Base-by-base conservation (phyloP, 2,888 invertebrate species). In the Ferrisia virgata region DNA sequence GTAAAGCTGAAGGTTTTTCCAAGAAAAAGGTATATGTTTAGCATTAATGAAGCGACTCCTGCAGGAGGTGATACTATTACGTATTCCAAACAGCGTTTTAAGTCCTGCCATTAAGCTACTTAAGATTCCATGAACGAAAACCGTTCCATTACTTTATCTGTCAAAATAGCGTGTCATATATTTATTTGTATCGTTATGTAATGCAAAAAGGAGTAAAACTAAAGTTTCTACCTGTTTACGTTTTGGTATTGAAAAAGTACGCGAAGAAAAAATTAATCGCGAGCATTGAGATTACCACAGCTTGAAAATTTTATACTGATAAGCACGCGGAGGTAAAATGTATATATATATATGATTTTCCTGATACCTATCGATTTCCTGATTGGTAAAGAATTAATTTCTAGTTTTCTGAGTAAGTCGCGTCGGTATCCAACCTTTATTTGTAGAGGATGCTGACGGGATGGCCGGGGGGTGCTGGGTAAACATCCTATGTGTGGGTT, bases 91-190 rank as follows among this genome's bases (percentile, higher is more conserved):
- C n/a, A 22, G 82, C 53, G 36, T 64, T 82, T 82, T 64, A 82
- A 82, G 53, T 82, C 53, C 53, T 39, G 39, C 82, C 82, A 82
- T 82, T 82, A 82, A 82, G 82, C 82, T 82, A 82, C 82, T 82
- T 82, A 58, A 58, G 64, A 82, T 82, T 53, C 82, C 39, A 39
- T 36, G 47, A 58, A 58, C 64, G 64, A 33, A 82, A 82, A 43
- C 28, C 43, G 36, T 82, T 47, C 58, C 82, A 82, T 58, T 82
- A 64, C 82, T 82, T 82, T 58, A 58, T 64, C 82, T 82, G 64
- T 64, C 64, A 82, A 58, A 58, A 82, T 64, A 33, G 58, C 47
- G 58, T 43, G 79, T 47, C 43, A 31, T 43, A 79, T 79, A 79
- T 79, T 79, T 79, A 79, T 79, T 72, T 47, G 79, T 79, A 79